phyloP scores from a whole-genome alignment of 2,888 invertebrate species.

The Rutpela maculata region DNA sequence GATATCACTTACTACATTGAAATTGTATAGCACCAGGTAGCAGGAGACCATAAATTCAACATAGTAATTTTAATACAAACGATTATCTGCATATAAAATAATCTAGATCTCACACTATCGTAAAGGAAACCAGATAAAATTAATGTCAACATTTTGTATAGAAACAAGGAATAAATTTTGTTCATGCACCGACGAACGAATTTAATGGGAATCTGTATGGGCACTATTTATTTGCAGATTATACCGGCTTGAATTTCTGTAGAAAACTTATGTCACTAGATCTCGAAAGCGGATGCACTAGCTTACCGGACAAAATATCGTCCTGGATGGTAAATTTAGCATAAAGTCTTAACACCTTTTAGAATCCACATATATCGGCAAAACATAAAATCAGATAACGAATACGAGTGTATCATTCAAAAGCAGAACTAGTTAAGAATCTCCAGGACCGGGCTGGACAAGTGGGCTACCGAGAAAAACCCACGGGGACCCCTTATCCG shows the following conservation, averaged over 20 bases:
- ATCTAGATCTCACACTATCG: slow-evolving; percentile 52
- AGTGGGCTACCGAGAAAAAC: too few relatives aligned
- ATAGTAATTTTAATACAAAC: slow-evolving; percentile 55
- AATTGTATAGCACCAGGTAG: slow-evolving; percentile 14
- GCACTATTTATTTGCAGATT: slow-evolving; percentile 40
- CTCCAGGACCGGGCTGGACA: too few relatives aligned
- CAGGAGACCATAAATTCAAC: slow-evolving; percentile 39
- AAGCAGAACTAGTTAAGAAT: not conserved
- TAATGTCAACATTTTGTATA: slow-evolving; percentile 55
- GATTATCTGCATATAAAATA: slow-evolving; percentile 56
- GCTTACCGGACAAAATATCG: slow-evolving; percentile 1
- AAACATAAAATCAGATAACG: not conserved
- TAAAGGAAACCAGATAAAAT: slow-evolving; percentile 46
- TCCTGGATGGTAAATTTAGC: slow-evolving; percentile 6
- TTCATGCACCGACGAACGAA: slow-evolving; percentile 60
- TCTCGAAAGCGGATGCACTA: slow-evolving; percentile 15
- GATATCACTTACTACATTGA: not conserved
- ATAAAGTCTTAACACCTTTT: slow-evolving; percentile 22
- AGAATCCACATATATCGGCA: too few relatives aligned
- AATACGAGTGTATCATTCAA: not conserved
- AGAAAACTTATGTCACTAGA: slow-evolving; percentile 19
- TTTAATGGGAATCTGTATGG: slow-evolving; percentile 58
- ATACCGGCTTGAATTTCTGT: not conserved
- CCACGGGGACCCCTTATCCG: too few relatives aligned
- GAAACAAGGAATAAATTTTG: slow-evolving; percentile 54